A percentile compares a stretch with the other conserved stretches of the same genome.
Evolutionary conservation across 2,797 vertebrate genomes (phyloP).

Genomic region (Bradypodion ventrale): DNA sequence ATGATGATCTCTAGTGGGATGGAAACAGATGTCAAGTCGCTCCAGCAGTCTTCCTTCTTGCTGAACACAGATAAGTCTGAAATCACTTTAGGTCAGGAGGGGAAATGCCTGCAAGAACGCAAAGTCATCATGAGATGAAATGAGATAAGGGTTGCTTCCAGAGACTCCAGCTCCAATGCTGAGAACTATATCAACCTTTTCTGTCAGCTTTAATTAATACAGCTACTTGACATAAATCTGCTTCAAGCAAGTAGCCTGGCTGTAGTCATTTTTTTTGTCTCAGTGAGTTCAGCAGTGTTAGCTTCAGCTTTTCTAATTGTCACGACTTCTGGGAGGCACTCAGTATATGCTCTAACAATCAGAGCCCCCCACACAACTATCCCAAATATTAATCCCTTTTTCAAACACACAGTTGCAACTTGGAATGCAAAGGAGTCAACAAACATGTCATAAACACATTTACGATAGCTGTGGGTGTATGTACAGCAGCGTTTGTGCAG

Average conservation of each 20-base stretch:
- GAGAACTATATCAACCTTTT: constrained; percentile 6
- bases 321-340: background rate
- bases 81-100: constrained; percentile 36
- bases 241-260: constrained; percentile 7
- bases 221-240: background rate
- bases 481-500: no score
- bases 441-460: no score
- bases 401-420: background rate
- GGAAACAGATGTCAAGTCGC: constrained; percentile 51
- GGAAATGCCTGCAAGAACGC: constrained; percentile 16
- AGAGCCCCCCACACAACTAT: background rate
- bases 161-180: constrained; percentile 4
- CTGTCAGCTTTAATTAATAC: constrained; percentile 45
- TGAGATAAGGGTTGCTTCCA: constrained; percentile 34
- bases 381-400: background rate
- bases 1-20: constrained; percentile 37
- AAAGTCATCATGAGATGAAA: constrained; percentile 26
- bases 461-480: no score
- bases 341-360: constrained; percentile 5
- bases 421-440: background rate
- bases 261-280: constrained; percentile 10
- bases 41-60: constrained; percentile 28
- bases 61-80: constrained; percentile 52
- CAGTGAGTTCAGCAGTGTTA: background rate
- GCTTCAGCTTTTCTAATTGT: background rate